These are phyloP conservation scores for Stylophora pistillata DNA, from an alignment of 64 coral and sea anemone genomes.

Conservation along the genomic window DNA sequence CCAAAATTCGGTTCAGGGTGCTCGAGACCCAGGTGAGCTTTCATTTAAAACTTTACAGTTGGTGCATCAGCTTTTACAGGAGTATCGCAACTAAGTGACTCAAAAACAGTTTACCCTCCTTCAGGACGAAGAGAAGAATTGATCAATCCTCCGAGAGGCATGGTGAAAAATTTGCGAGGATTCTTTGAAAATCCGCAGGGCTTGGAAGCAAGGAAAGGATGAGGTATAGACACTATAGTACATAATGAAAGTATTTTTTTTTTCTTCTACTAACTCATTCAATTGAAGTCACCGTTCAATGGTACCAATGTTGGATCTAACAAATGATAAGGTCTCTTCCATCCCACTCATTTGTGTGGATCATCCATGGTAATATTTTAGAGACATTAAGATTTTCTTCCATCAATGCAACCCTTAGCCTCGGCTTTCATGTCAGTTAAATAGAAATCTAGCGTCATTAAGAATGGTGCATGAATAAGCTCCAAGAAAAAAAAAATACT, in stretches of 20 bases:
- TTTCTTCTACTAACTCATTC: not conserved
- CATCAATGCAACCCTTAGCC: too few relatives aligned
- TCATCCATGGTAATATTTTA: too few relatives aligned
- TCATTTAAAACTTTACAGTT: not conserved
- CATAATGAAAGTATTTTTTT: not conserved
- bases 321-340: too few relatives aligned
- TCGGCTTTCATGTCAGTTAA: too few relatives aligned
- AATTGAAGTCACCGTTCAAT: not conserved
- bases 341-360: too few relatives aligned
- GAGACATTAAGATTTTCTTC: too few relatives aligned
- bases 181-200: slow-evolving; percentile 26
- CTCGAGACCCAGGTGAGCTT: not conserved
- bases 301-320: too few relatives aligned
- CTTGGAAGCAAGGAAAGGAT: slow-evolving; percentile 15
- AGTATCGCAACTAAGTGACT: too few relatives aligned
- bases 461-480: too few relatives aligned
- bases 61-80: too few relatives aligned
- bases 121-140: slow-evolving; percentile 25
- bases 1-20: not conserved
- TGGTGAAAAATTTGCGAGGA: slow-evolving; percentile 37
- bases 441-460: too few relatives aligned
- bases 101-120: not conserved
- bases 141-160: slow-evolving; percentile 16
- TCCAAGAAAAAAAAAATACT: too few relatives aligned
- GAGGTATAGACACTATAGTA: not conserved